Conservation (phyloP, 2,888 invertebrate genomes). For the Cordilura impudica region DNA sequence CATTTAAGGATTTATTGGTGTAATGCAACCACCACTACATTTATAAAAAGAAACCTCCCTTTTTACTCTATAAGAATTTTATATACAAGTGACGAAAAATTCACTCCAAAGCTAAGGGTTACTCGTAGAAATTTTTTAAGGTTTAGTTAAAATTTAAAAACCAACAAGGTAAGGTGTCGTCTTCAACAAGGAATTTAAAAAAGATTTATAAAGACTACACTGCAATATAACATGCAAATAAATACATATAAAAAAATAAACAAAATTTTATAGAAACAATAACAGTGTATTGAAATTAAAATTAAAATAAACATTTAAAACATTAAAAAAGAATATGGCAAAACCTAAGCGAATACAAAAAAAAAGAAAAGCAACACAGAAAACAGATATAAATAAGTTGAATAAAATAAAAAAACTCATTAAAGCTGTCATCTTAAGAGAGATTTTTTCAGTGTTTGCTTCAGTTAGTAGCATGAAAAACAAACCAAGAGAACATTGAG, state of each 20-base stretch:
- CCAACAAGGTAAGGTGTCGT: constrained; percentile 23
- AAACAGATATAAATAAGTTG: background rate
- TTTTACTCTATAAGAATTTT: background rate
- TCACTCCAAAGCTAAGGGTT: constrained; percentile 30
- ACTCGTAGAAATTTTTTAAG: constrained; percentile 4
- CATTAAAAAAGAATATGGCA: background rate
- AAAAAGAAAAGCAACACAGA: background rate
- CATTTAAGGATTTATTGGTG: background rate
- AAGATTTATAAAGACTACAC: no score
- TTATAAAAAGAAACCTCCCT: constrained; percentile 9
- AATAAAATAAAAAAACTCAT: background rate
- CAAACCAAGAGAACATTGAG: background rate
- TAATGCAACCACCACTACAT: constrained; percentile 3
- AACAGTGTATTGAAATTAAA: no score
- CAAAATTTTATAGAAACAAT: background rate
- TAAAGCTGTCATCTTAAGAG: background rate
- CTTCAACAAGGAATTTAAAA: background rate
- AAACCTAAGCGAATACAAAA: background rate
- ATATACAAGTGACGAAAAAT: background rate
- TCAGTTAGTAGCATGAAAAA: background rate
- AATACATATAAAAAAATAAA: background rate
- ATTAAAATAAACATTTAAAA: no score
- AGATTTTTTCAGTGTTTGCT: background rate
- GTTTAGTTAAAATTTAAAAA: constrained; percentile 27
- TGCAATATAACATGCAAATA: background rate